Percentiles rank a stretch among this genome's conserved stretches.
These are phyloP conservation scores for Neocrepidodera transversa DNA, from an alignment of 2,888 invertebrate species.

Conservation along the genomic window DNA sequence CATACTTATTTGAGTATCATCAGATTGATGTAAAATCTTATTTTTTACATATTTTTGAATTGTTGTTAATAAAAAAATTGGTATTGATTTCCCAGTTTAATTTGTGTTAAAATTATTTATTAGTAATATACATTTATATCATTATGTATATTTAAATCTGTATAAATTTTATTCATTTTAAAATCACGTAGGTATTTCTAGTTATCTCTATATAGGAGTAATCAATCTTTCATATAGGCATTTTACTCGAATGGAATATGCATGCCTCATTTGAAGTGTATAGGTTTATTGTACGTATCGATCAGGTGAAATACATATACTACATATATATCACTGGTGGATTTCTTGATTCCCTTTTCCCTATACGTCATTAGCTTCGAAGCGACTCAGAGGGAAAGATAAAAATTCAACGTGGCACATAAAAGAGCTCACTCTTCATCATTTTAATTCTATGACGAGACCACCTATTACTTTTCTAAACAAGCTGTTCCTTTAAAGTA, in stretches of 20 bases:
- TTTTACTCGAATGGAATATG: neutral
- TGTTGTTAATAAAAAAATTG: too few relatives aligned
- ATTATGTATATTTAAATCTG: neutral
- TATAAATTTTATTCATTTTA: neutral
- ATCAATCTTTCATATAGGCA: neutral
- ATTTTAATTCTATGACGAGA: slow-evolving; percentile 49
- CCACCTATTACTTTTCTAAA: slow-evolving; percentile 49
- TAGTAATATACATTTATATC: too few relatives aligned
- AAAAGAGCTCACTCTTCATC: slow-evolving; percentile 47
- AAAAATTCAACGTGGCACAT: slow-evolving; percentile 32
- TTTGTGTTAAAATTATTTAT: too few relatives aligned
- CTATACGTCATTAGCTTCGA: slow-evolving; percentile 26
- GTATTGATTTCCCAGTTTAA: too few relatives aligned
- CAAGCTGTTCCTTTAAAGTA: slow-evolving; percentile 45
- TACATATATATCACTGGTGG: slow-evolving; percentile 16
- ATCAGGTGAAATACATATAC: too few relatives aligned
- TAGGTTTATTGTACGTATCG: slow-evolving; percentile 23
- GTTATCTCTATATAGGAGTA: neutral
- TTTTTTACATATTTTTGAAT: too few relatives aligned
- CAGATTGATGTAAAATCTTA: too few relatives aligned
- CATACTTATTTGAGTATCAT: too few relatives aligned
- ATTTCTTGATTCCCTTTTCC: slow-evolving; percentile 23
- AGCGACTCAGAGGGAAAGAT: slow-evolving; percentile 21
- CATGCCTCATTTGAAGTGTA: slow-evolving; percentile 17
- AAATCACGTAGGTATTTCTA: neutral